A percentile compares a stretch with the other conserved stretches of the same genome.
phyloP scores from a whole-genome alignment of 2,797 vertebrate genomes.

The Erpetoichthys calabaricus region DNA sequence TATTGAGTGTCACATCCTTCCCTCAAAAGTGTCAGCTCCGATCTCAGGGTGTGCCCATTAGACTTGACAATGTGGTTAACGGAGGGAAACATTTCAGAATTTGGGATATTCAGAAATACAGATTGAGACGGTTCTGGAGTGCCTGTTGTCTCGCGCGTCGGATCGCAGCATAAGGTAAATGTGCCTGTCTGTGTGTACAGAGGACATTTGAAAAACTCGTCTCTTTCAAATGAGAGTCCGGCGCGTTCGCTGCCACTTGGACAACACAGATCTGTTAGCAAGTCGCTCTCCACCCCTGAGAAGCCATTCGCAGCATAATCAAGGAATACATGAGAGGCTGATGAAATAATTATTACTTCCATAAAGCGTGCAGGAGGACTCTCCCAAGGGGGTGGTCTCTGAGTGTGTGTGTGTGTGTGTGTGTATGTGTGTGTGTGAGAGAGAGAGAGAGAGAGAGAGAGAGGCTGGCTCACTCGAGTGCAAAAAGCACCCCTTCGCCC shows the following conservation, averaged over 20 bases:
- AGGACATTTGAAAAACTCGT: slow-evolving; percentile 27
- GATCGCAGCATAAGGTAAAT: neutral
- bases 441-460: slow-evolving; percentile 12
- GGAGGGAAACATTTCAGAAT: too few species aligned
- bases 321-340: slow-evolving; percentile 64
- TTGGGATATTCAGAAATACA: too few species aligned
- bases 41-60: too few species aligned
- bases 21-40: too few species aligned
- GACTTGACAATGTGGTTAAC: too few species aligned
- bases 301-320: slow-evolving; percentile 64
- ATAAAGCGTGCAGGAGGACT: slow-evolving; percentile 53
- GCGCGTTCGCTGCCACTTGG: slow-evolving; percentile 28
- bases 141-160: too few species aligned
- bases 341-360: slow-evolving; percentile 82
- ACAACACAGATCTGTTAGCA: slow-evolving; percentile 32
- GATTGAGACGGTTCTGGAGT: too few species aligned
- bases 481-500: too few species aligned
- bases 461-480: neutral
- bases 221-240: slow-evolving; percentile 42
- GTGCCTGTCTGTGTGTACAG: slow-evolving; percentile 20
- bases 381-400: slow-evolving; percentile 53
- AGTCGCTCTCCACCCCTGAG: slow-evolving; percentile 36
- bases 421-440: slow-evolving; percentile 9
- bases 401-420: slow-evolving; percentile 14
- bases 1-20: too few species aligned